These are phyloP conservation scores for Drosophila athabasca DNA, from an alignment of 1,140 invertebrate species.

Conservation along the genomic window DNA sequence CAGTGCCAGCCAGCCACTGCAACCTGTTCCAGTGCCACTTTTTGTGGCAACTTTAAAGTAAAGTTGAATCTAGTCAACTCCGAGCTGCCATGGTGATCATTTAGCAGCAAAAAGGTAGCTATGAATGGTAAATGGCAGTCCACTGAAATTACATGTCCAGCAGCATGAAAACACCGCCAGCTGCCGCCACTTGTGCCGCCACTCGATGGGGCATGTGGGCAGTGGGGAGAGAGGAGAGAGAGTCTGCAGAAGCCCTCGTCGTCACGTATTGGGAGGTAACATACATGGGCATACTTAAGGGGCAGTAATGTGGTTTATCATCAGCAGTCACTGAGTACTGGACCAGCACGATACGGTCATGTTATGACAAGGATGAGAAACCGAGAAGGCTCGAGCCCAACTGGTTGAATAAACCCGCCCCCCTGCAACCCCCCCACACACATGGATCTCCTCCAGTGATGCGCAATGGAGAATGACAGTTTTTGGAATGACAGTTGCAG, in stretches of 20 bases:
- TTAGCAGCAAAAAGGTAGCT: constrained; percentile 65
- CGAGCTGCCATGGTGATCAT: constrained; percentile 44
- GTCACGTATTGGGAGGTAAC: constrained; percentile 69
- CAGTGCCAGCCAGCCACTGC: constrained; percentile 9
- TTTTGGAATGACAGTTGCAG: too few relatives aligned
- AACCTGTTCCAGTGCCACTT: constrained; percentile 56
- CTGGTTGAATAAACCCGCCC: constrained; percentile 12
- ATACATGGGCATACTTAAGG: constrained; percentile 78
- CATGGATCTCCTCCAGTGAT: constrained; percentile 22
- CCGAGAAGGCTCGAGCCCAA: constrained; percentile 38
- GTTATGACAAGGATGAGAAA: constrained; percentile 68
- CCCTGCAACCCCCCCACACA: background rate
- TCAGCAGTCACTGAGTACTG: constrained; percentile 36
- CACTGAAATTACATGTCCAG: constrained; percentile 63
- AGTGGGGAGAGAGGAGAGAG: background rate
- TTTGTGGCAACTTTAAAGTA: constrained; percentile 39
- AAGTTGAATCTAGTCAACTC: background rate
- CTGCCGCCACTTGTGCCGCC: constrained; percentile 32
- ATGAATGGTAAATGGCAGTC: constrained; percentile 72
- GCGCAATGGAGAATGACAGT: background rate
- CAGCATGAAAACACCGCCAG: constrained; percentile 26
- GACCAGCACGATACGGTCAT: constrained; percentile 48
- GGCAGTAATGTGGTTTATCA: constrained; percentile 78
- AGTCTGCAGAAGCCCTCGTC: constrained; percentile 44
- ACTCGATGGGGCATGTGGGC: background rate